Percentiles rank a stretch among this genome's conserved stretches.
phyloP scores from a whole-genome alignment of 2,888 invertebrate species.

The Theretra japonica region DNA sequence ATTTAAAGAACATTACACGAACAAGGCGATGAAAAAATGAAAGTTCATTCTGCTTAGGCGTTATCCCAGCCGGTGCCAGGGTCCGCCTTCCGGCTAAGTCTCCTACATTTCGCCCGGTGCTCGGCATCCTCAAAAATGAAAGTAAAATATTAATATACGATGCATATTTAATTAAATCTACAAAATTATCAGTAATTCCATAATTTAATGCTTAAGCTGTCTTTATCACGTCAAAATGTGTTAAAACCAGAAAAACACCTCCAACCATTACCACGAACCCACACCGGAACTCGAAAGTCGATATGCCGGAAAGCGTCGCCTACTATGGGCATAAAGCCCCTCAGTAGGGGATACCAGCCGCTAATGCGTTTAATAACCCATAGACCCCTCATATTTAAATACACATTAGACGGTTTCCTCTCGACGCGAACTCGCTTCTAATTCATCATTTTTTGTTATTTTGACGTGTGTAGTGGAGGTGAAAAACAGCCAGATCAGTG shows the following conservation, averaged over 20 bases:
- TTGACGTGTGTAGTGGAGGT: constrained; percentile 82
- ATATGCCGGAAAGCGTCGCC: constrained; percentile 5
- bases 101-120: too few species aligned
- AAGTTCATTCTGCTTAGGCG: too few species aligned
- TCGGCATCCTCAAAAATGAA: too few species aligned
- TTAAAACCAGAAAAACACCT: not conserved
- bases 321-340: constrained; percentile 4
- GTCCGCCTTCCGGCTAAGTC: too few species aligned
- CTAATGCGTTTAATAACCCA: constrained; percentile 22
- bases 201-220: too few species aligned
- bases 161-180: too few species aligned
- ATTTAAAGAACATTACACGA: too few species aligned
- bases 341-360: not conserved
- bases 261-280: not conserved
- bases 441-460: constrained; percentile 73
- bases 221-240: too few species aligned
- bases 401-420: constrained; percentile 70
- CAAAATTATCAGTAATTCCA: too few species aligned
- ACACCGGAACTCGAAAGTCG: constrained; percentile 12
- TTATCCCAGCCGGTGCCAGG: too few species aligned
- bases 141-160: too few species aligned
- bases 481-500: constrained; percentile 78
- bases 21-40: too few species aligned
- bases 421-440: constrained; percentile 51
- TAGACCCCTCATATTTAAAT: constrained; percentile 64